These are phyloP conservation scores for Probosciger aterrimus DNA, from an alignment of 2,113 vertebrate species.

Conservation along the genomic window DNA sequence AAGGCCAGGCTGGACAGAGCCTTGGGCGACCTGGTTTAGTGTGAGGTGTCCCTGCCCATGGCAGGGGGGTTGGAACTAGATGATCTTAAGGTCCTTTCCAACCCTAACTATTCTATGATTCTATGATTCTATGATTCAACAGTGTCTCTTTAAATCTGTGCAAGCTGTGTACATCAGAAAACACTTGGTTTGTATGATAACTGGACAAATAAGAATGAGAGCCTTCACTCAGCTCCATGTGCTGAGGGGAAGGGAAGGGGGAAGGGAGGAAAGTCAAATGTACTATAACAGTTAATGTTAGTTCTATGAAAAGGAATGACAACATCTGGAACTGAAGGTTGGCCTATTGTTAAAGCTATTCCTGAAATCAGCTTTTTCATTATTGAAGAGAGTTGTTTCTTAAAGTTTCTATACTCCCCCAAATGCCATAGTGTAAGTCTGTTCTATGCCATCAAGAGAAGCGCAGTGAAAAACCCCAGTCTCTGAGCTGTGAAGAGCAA, in stretches of 20 bases:
- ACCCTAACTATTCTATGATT: no score
- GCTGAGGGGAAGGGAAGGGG: no score
- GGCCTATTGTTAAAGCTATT: slow-evolving; percentile 14
- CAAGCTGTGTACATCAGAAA: background rate
- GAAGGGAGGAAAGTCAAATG: background rate
- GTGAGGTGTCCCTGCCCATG: no score
- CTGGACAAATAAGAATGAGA: background rate
- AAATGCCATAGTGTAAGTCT: background rate
- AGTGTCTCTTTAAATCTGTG: background rate
- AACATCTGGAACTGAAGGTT: slow-evolving; percentile 12
- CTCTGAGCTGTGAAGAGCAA: slow-evolving; percentile 29
- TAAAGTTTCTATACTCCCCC: background rate
- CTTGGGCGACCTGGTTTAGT: no score
- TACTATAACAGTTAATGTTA: background rate
- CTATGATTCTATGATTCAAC: no score
- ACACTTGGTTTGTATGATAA: background rate
- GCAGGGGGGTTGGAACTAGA: no score
- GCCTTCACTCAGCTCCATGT: background rate
- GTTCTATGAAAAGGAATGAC: background rate
- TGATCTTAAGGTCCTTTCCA: no score
- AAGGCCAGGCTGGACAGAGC: no score
- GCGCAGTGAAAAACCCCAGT: background rate
- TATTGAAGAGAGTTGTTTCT: background rate
- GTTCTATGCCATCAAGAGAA: slow-evolving; percentile 22
- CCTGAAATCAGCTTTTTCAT: background rate